These are phyloP conservation scores for Zonitis immaculata DNA, from an alignment of 2,888 invertebrate species.

Conservation along the genomic window DNA sequence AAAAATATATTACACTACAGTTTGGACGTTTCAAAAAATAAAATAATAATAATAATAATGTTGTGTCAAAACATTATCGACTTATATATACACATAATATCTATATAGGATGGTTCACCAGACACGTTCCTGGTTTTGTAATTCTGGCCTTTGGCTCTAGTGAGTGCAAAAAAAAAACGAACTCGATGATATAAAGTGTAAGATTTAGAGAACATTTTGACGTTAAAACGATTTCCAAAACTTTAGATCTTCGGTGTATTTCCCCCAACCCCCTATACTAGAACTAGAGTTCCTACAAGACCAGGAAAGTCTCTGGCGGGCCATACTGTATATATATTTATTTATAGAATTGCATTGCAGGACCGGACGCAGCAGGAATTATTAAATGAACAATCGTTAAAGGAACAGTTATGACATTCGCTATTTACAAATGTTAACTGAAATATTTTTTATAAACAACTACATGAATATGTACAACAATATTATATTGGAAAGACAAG, in stretches of 20 bases:
- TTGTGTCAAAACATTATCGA: background rate
- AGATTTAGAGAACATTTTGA: no score
- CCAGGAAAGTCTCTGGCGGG: no score
- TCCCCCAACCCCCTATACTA: no score
- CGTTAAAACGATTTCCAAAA: no score
- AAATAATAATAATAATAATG: background rate
- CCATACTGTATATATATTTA: background rate
- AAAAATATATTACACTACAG: constrained; percentile 10
- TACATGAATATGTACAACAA: background rate
- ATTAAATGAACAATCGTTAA: background rate
- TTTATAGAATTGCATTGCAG: background rate
- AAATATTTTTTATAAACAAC: background rate
- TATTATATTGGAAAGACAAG: background rate
- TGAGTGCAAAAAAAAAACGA: no score
- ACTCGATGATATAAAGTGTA: no score
- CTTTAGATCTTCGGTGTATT: no score
- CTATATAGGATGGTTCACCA: no score
- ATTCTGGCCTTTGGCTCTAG: no score
- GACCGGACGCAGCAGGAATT: background rate
- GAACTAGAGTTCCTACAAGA: no score
- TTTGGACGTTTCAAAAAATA: background rate
- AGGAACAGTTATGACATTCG: background rate
- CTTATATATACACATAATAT: no score
- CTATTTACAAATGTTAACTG: background rate
- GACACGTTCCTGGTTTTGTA: no score